Evolutionary conservation across 2,888 invertebrate genomes (phyloP), one percentile per base, ranked within the genome.

Genomic region (Ophraella communa): DNA sequence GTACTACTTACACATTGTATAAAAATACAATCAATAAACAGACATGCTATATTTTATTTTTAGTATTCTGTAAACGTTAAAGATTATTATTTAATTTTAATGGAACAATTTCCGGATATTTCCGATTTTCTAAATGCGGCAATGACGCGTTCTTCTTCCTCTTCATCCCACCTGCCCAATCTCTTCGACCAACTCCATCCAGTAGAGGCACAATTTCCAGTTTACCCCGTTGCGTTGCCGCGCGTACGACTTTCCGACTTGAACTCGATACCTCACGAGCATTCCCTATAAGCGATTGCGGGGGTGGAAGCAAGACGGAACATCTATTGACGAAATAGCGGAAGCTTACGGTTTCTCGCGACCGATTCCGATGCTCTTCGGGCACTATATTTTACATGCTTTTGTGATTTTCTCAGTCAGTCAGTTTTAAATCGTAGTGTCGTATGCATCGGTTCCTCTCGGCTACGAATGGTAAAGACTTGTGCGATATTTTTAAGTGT

Each of bases 271-370:
- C 20, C 33, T 21, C 53, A 39, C 53, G 53, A 53, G 21, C 35
- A 21, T 53, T 53, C 20, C 18, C 53, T n/a, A 47, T 47, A 47
- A 47, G 14, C 47, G 7, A 54, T 58, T 77, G 79, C 76, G 79
- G 79, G 79, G 79, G 78, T 75, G 80, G 76, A 71, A 78, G 73
- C 60, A 70, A 76, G 80, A 80, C 73, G 71, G 77, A 68, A 63
- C 67, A 71, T 73, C 71, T 81, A 81, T 81, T 81, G 81, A 81
- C 81, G 81, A 80, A 80, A 80, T 77, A 73, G 77, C 80, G 81
- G 78, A 78, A 76, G 76, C 18, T 44, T 39, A 61, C 67, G 66
- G 62, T 61, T 55, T 44, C 51, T 42, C 23, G 44, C 66, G 69
- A 67, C 2, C 30, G 18, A 49, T 11, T 3, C 35, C 69, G 69